These are phyloP conservation scores for Saturnia pavonia DNA, from an alignment of 2,888 invertebrate species.

Conservation along the genomic window DNA sequence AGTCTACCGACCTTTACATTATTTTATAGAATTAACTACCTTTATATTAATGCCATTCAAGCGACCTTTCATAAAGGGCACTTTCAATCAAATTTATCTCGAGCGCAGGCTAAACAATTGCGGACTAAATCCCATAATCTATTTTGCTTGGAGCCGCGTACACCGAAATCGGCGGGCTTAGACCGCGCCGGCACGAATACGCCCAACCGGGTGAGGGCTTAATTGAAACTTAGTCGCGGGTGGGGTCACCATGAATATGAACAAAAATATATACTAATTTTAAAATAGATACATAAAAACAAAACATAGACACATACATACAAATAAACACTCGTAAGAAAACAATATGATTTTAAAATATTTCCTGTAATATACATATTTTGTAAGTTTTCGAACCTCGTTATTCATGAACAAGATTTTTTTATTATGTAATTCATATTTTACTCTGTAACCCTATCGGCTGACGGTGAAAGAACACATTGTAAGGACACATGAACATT, in stretches of 20 bases:
- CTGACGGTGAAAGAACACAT: too few relatives aligned
- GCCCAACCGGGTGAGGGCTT: slow-evolving; percentile 55
- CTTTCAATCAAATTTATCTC: slow-evolving; percentile 48
- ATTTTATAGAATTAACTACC: slow-evolving; percentile 1
- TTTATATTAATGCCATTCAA: slow-evolving; percentile 4
- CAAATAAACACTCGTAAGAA: too few relatives aligned
- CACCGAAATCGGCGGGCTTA: slow-evolving; percentile 51
- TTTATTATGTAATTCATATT: too few relatives aligned
- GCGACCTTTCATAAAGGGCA: slow-evolving; percentile 31
- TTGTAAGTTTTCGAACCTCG: too few relatives aligned
- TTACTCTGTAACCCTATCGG: too few relatives aligned
- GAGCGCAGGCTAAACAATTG: slow-evolving; percentile 42
- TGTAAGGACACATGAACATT: too few relatives aligned
- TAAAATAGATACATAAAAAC: neutral
- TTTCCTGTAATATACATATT: too few relatives aligned
- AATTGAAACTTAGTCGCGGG: slow-evolving; percentile 73
- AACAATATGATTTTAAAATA: too few relatives aligned
- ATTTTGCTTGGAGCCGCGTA: slow-evolving; percentile 54
- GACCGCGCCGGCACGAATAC: slow-evolving; percentile 48
- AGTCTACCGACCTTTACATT: too few relatives aligned
- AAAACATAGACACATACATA: neutral
- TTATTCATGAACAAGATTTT: too few relatives aligned
- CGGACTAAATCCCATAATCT: slow-evolving; percentile 59
- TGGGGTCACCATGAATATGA: slow-evolving; percentile 26
- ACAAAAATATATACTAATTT: neutral